Evolutionary conservation across 2,113 vertebrate genomes (phyloP).

Genomic region (Stictonetta naevosa): DNA sequence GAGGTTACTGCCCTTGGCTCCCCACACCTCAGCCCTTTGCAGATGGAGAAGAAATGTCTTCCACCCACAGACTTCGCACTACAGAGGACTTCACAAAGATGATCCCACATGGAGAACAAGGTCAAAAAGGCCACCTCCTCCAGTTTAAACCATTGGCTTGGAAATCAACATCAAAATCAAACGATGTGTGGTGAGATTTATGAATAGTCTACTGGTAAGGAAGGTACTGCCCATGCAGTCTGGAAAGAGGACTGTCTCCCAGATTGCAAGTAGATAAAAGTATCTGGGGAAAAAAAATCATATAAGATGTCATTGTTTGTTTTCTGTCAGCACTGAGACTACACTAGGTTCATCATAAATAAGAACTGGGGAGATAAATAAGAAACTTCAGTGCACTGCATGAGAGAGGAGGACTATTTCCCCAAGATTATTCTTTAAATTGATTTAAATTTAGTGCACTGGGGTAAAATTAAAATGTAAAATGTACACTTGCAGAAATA

Average conservation of each 20-base stretch:
- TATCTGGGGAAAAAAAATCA: neutral
- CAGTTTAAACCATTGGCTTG: neutral
- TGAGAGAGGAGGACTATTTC: neutral
- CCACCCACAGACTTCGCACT: neutral
- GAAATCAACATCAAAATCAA: neutral
- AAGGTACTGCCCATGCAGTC: neutral
- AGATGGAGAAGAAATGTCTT: fast-evolving
- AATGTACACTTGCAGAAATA: neutral
- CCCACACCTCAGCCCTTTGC: neutral
- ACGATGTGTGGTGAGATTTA: neutral
- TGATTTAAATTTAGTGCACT: neutral
- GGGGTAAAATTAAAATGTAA: neutral
- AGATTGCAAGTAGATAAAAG: neutral
- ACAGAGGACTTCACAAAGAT: fast-evolving
- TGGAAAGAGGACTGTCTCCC: neutral
- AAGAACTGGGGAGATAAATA: neutral
- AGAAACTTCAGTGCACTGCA: neutral
- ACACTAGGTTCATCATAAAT: neutral
- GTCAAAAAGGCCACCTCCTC: neutral
- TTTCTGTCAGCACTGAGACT: neutral
- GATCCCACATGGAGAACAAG: neutral
- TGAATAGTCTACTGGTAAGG: neutral
- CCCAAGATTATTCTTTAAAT: neutral
- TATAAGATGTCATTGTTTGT: neutral
- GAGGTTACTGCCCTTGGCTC: neutral